Percentiles rank a stretch among this genome's conserved stretches.
Conservation (phyloP, 2,113 vertebrate species). For the Trochalopteron elliotii region DNA sequence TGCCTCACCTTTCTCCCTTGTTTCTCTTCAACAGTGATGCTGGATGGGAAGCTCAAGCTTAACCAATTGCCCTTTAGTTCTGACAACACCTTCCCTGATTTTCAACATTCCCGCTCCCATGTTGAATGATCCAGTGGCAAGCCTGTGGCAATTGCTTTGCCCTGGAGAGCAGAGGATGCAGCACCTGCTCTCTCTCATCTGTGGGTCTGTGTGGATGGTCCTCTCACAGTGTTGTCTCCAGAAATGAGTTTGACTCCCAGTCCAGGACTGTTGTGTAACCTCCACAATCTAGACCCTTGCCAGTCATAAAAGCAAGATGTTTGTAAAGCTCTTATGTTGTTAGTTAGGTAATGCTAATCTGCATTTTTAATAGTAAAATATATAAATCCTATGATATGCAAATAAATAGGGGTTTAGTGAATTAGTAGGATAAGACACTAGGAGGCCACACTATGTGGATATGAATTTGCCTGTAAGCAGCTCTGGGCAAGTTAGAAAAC, state of each 20-base stretch:
- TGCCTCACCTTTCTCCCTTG: neutral
- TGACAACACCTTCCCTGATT: neutral
- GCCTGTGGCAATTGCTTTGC: neutral
- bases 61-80: neutral
- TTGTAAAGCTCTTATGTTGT: rapidly evolving
- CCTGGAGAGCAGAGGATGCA: rapidly evolving
- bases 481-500: neutral
- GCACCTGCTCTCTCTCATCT: neutral
- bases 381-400: neutral
- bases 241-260: neutral
- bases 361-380: neutral
- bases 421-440: neutral
- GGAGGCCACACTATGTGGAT: neutral
- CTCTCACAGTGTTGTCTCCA: neutral
- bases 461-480: neutral
- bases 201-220: rapidly evolving
- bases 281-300: neutral
- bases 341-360: neutral
- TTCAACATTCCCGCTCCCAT: neutral
- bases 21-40: neutral
- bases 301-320: neutral
- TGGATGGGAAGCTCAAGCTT: neutral
- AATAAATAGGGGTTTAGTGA: neutral
- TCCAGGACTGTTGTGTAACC: neutral
- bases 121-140: neutral